Base-by-base conservation (phyloP, 2,797 vertebrate species). In the Xenentodon cancila region DNA sequence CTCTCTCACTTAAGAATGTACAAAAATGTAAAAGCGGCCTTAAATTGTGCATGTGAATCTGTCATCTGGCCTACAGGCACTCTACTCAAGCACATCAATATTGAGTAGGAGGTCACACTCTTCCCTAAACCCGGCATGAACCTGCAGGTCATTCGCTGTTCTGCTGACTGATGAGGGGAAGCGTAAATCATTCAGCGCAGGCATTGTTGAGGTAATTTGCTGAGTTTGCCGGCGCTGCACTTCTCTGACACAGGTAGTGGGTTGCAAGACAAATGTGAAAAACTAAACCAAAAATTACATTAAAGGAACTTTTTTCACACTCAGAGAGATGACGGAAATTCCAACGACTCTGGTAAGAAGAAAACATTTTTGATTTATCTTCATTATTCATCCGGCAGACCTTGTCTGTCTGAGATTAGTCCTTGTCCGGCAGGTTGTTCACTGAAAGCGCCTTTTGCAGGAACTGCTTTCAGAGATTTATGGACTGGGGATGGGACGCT, bases 31-130 rank as follows among this genome's bases (percentile, higher is more conserved):
- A 55, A 44, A 59, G 42, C 19, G 43, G 22, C 27, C 44, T 52
- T 52, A 37, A 77, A 71, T 65, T 74, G 51, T 71, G 32, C 42
- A 47, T 67, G 55, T 64, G 55, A 43, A 22, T 20, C 40, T 59
- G 46, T 64, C 59, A 42, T 25, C 9, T 18, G 49, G 21, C 7
- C 25, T 19, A 5, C n/a, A 46, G 47, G 17, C 15, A n/a, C 20
- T 50, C 22, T 1, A 30, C 57, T 51, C 13, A 45, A 43, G 18
- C 15, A 48, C 5, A 59, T 65, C 53, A 48, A 60, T 73, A 55
- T 66, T 1, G 54, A 34, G 61, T 37, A n/a, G 13, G n/a, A 66
- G 48, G 58, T 61, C 25, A 45, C 1, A 15, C 51, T 61, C 9
- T 9, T 48, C 51, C 69, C 17, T 34, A 46, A 16, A 37, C 25